A percentile compares a stretch with the other conserved stretches of the same genome.
Conservation (phyloP, 2,888 invertebrate genomes). For the Labia minor region DNA sequence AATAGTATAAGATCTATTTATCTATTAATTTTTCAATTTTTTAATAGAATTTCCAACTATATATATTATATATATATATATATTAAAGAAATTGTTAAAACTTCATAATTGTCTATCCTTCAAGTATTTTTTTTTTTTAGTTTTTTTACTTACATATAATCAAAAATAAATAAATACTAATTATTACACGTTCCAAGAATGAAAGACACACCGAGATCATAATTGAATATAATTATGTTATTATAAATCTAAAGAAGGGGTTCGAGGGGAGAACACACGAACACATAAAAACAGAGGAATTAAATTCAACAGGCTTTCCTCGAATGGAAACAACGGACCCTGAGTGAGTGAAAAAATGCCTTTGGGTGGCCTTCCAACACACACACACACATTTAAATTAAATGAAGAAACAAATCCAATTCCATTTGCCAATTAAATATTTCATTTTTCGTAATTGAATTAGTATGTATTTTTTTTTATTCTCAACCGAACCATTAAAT, state of each 20-base stretch:
- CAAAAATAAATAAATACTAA: slow-evolving; percentile 7
- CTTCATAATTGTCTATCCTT: not conserved
- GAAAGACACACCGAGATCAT: slow-evolving; percentile 1
- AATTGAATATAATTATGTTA: slow-evolving; percentile 8
- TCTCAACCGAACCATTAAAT: too few relatives aligned
- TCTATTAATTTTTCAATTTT: too few relatives aligned
- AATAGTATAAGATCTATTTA: too few relatives aligned
- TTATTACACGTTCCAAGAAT: slow-evolving; percentile 13
- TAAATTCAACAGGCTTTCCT: not conserved
- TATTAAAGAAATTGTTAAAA: too few relatives aligned
- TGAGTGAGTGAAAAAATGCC: not conserved
- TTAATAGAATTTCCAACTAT: too few relatives aligned
- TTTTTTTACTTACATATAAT: not conserved
- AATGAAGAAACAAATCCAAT: too few relatives aligned
- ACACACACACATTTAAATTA: too few relatives aligned
- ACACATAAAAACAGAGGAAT: not conserved
- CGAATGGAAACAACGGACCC: not conserved
- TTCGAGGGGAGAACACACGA: not conserved
- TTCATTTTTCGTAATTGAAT: too few relatives aligned
- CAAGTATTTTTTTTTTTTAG: not conserved
- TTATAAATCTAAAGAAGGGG: not conserved
- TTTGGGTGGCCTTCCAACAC: not conserved
- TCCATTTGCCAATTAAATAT: too few relatives aligned
- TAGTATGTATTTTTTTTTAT: too few relatives aligned
- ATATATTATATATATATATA: too few relatives aligned